Evolutionary conservation across 2,888 invertebrate genomes (phyloP), one percentile per base, ranked within the genome.

Genomic region (Macrostomum cliftonense): DNA sequence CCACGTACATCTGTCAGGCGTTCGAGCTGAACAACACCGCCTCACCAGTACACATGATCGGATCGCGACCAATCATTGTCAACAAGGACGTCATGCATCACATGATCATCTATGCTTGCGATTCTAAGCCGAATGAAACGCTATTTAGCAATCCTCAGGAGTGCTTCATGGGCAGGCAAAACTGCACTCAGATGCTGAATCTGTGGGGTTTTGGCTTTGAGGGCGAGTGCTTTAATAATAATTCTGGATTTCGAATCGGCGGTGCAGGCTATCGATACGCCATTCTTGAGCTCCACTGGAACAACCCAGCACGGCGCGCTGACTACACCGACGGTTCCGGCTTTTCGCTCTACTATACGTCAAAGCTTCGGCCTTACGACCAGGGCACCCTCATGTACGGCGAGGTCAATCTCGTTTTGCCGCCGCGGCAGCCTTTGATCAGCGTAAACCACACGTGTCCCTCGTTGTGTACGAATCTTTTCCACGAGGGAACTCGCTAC

Each of bases 341-440:
- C 1, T 43, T 56, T 37, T 36, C 43, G 37, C 39, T 56, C 12
- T 50, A 54, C 45, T 39, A 45, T 45, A 54, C 55, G 11, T 49
- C 50, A 4, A 39, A 39, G 12, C 39, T 53, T 12, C 43, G 56
- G 9, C 19, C 19, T 4, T 39, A 54, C 28, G 56, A 56, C 37
- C 53, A 53, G 1, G 56, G 56, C 2, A 54, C 54, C 40, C 36
- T 56, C 36, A 50, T 56, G 4, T 47, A 54, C 2, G 56, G 56
- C 5, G 54, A 55, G 38, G 42, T 47, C 11, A 55, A 40, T 16
- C 39, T 56, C 42, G 50, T 54, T 51, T 49, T 55, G 11, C 38
- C 45, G 13, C 50, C 52, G 17, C 28, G 28, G 9, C 28, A 28
- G 28, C 28, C 28, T 4, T 28, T 28, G 28, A 28, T 28, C 28